phyloP scores from a whole-genome alignment of 1,140 invertebrate species.

The Bicyclus anynana region DNA sequence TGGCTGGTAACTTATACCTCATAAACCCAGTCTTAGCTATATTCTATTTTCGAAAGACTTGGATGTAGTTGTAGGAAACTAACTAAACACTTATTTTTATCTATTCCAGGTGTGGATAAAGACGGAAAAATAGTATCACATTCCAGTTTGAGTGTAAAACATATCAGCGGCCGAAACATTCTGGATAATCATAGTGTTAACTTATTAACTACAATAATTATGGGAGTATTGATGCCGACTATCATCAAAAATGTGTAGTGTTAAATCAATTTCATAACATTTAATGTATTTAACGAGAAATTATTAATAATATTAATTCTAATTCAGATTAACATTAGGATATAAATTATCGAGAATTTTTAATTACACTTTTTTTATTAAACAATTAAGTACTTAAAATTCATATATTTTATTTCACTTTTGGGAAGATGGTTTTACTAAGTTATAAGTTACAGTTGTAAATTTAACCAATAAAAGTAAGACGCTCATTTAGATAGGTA shows the following conservation, averaged over 20 bases:
- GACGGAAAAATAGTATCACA: slow-evolving; percentile 85
- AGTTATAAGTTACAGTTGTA: too few relatives aligned
- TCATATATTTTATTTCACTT: too few relatives aligned
- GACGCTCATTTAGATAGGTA: too few relatives aligned
- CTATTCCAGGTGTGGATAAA: slow-evolving; percentile 82
- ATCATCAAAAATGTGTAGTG: slow-evolving; percentile 83
- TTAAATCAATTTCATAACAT: background rate
- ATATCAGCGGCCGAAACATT: slow-evolving; percentile 87
- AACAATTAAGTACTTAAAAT: background rate
- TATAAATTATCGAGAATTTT: too few relatives aligned
- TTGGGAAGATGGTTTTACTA: too few relatives aligned
- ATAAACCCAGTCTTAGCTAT: too few relatives aligned
- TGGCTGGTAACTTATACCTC: too few relatives aligned
- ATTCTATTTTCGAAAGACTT: too few relatives aligned
- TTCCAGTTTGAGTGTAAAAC: slow-evolving; percentile 83
- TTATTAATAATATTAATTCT: background rate
- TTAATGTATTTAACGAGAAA: background rate
- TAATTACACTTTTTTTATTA: too few relatives aligned
- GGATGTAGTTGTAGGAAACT: background rate
- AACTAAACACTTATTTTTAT: slow-evolving; percentile 9
- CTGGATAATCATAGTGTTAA: slow-evolving; percentile 96
- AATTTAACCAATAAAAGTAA: too few relatives aligned
- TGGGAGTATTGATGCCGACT: slow-evolving; percentile 84
- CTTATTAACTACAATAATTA: slow-evolving; percentile 87
- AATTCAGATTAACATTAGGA: background rate